phyloP scores from a whole-genome alignment of 1,140 invertebrate genomes.

The Drosophila bifasciata region DNA sequence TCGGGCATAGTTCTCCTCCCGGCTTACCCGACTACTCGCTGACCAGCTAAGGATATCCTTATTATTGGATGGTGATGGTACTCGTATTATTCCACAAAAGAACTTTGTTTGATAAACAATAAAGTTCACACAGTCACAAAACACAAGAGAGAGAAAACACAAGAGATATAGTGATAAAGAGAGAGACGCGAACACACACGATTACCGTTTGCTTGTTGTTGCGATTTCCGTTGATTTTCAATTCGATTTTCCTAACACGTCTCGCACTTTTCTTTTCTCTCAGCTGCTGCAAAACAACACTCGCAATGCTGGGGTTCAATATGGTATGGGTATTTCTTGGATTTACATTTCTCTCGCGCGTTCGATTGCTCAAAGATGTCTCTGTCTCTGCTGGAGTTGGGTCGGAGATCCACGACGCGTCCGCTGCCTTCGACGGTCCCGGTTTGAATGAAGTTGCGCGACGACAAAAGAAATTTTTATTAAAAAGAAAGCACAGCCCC shows the following conservation, averaged over 20 bases:
- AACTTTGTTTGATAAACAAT: conserved; percentile 18
- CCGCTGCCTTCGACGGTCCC: conserved; percentile 73
- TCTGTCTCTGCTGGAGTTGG: no score
- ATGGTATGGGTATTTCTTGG: conserved; percentile 33
- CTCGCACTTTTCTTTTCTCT: conserved; percentile 67
- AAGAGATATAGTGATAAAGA: conserved; percentile 17
- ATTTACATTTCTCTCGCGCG: conserved; percentile 64
- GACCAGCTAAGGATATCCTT: conserved; percentile 40
- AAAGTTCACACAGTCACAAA: conserved; percentile 33
- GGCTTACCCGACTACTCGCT: conserved; percentile 35
- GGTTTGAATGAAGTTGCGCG: conserved; percentile 76
- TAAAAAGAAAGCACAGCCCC: conserved; percentile 79
- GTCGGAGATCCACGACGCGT: conserved; percentile 49
- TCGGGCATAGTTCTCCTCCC: no score
- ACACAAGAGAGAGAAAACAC: conserved; percentile 21
- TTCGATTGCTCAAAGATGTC: conserved; percentile 6
- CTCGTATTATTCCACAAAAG: conserved; percentile 30
- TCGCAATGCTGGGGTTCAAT: conserved; percentile 44
- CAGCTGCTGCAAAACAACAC: conserved; percentile 29
- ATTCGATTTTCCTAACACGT: conserved; percentile 74
- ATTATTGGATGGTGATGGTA: neutral
- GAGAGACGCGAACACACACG: conserved; percentile 28
- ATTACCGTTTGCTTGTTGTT: conserved; percentile 60
- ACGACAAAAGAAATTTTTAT: conserved; percentile 82
- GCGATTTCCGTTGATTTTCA: conserved; percentile 71